Evolutionary conservation across 2,888 invertebrate species (phyloP), one percentile per base, ranked within the genome.

Genomic region (Hoplodrina blanda): DNA sequence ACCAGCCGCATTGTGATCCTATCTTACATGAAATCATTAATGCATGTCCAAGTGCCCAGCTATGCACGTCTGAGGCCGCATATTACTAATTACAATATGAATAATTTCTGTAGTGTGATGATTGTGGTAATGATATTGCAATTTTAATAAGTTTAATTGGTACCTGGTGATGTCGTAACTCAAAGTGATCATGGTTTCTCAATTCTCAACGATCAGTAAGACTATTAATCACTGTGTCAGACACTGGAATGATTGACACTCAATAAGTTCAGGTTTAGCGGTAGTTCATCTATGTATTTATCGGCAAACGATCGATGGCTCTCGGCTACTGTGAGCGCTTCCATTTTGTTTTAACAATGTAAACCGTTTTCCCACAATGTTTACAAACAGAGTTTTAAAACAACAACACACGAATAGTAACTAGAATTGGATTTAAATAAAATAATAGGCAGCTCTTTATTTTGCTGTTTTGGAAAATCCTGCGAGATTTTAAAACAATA

Each of bases 181-280:
- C 1, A 25, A 49, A 55, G 7, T 19, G 53, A 57, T 61, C 62
- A 25, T 6, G 19, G 6, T 62, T 67, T 52, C 62, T 62, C 54
- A 62, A 80, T 59, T n/a, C 41, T 66, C 17, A 53, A 74, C 52
- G 37, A 68, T 52, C 25, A 68, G 37, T 54, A 50, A 49, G 25
- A 57, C 13, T 55, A 81, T 77, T 78, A 59, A 78, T 65, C 59
- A 71, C 52, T 8, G 10, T 50, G 25, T 59, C 37, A 11, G 59
- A 62, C 25, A 50, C 30, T 33, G 33, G 25, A 62, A 37, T 66
- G 78, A 81, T 71, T 71, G 77, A 82, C 62, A 62, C 11, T 25
- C 30, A 59, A 62, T 81, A 55, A 55, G 20, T 50, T 65, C 63
- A 61, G 62, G 60, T 70, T 53, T 54, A 52, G 61, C 15, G 46